Percentiles rank a stretch among this genome's conserved stretches.
phyloP scores from a whole-genome alignment of 2,113 vertebrate species.

The Cromileptes altivelis region DNA sequence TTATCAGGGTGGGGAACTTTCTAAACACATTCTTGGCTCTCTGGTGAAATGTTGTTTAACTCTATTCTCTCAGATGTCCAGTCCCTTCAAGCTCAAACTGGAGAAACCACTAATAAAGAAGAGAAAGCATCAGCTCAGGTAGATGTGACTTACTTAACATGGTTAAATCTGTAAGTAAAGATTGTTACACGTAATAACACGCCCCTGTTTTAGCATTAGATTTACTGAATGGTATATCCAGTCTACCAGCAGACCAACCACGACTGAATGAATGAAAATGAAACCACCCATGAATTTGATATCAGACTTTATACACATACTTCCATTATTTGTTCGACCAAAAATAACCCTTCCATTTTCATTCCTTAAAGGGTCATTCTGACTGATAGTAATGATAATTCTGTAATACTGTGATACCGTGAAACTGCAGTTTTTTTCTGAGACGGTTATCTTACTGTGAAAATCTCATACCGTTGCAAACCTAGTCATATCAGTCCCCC shows the following conservation, averaged over 20 bases:
- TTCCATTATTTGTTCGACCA: too few relatives aligned
- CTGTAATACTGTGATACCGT: too few relatives aligned
- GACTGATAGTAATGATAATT: too few relatives aligned
- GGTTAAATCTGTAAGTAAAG: not conserved
- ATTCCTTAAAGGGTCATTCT: too few relatives aligned
- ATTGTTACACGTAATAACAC: not conserved
- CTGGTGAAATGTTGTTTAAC: not conserved
- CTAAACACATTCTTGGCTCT: not conserved
- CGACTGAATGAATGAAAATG: too few relatives aligned
- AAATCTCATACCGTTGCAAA: too few relatives aligned
- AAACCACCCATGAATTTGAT: too few relatives aligned
- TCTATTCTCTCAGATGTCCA: conserved; percentile 38
- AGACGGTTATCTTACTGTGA: too few relatives aligned
- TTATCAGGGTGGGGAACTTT: not conserved
- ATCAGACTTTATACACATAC: too few relatives aligned
- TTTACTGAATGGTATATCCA: not conserved
- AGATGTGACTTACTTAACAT: not conserved
- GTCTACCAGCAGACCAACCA: not conserved
- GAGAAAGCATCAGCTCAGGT: conserved; percentile 56
- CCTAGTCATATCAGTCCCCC: too few relatives aligned
- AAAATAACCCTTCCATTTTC: too few relatives aligned
- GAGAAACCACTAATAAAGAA: conserved; percentile 20
- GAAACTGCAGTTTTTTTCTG: too few relatives aligned
- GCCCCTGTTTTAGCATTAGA: not conserved
- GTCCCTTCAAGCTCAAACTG: conserved; percentile 19